A percentile compares a stretch with the other conserved stretches of the same genome.
phyloP scores from a whole-genome alignment of 2,888 invertebrate species.

The Mesochorus sp. region DNA sequence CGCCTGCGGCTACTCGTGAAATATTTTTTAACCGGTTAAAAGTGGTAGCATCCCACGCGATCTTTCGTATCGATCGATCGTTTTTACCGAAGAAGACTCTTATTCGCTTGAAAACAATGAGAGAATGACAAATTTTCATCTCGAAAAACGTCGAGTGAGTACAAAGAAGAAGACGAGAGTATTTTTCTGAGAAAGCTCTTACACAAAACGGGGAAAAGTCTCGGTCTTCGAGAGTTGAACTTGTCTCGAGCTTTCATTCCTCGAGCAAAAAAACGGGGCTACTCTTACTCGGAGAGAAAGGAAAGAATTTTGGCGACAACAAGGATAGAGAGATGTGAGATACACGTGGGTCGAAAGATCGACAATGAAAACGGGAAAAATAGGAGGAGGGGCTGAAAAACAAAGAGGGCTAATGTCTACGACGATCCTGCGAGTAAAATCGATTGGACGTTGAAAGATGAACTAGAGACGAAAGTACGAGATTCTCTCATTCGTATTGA shows the following conservation, averaged over 20 bases:
- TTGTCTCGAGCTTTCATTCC: neutral
- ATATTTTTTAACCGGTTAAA: too few species aligned
- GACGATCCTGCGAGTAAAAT: too few species aligned
- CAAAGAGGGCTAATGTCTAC: too few species aligned
- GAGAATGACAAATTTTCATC: constrained; percentile 24
- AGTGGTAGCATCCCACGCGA: too few species aligned
- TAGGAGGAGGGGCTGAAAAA: neutral
- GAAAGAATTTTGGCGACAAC: neutral
- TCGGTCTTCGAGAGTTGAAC: constrained; percentile 6
- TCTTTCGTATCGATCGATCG: too few species aligned
- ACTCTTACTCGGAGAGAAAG: neutral
- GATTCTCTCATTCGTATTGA: too few species aligned
- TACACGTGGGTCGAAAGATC: neutral
- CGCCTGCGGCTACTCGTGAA: too few species aligned
- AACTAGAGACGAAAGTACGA: too few species aligned
- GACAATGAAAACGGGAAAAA: neutral
- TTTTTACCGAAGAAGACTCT: too few species aligned
- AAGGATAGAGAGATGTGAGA: neutral
- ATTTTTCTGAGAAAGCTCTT: constrained; percentile 30
- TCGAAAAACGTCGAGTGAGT: constrained; percentile 15
- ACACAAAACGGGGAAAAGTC: constrained; percentile 26
- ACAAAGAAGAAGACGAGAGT: neutral
- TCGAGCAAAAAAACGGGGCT: neutral
- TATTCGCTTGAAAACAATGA: neutral
- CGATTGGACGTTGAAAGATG: neutral